Evolutionary conservation across 2,888 invertebrate genomes (phyloP).

Genomic region (Cylindroiulus punctatus): DNA sequence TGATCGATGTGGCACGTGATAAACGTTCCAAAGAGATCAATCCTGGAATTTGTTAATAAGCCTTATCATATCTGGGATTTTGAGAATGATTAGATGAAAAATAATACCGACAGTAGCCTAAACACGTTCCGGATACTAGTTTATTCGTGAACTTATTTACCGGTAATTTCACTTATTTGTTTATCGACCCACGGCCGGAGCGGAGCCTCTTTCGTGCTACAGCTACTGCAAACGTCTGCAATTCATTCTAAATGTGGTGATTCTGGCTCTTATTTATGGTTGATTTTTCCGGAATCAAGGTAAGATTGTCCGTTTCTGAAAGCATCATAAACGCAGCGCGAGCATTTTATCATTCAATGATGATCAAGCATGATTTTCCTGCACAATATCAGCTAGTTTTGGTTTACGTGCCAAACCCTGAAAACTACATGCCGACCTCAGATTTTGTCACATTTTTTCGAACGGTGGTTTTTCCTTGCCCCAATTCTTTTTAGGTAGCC

Average conservation of each 20-base stretch:
- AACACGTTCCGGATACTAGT: not conserved
- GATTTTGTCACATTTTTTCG: not conserved
- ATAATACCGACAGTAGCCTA: not conserved
- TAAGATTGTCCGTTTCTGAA: not conserved
- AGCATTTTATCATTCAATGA: not conserved
- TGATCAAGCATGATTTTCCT: not conserved
- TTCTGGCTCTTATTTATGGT: constrained; percentile 40
- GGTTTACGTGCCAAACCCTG: not conserved
- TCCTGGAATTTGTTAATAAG: not conserved
- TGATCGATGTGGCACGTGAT: not conserved
- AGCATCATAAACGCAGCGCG: not conserved
- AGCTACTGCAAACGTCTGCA: constrained; percentile 30
- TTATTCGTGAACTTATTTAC: not conserved
- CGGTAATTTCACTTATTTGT: not conserved
- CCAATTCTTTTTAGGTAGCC: too few relatives aligned
- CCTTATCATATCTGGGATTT: not conserved
- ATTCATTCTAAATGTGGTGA: constrained; percentile 33
- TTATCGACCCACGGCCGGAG: not conserved
- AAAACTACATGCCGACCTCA: not conserved
- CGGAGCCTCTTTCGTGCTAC: not conserved
- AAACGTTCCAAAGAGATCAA: not conserved
- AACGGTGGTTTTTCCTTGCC: not conserved
- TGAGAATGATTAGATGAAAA: not conserved
- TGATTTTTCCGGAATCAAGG: constrained; percentile 24
- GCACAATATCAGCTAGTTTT: not conserved